These are phyloP conservation scores for Branchinecta lindahli DNA, from an alignment of 1,140 invertebrate genomes.

Conservation along the genomic window DNA sequence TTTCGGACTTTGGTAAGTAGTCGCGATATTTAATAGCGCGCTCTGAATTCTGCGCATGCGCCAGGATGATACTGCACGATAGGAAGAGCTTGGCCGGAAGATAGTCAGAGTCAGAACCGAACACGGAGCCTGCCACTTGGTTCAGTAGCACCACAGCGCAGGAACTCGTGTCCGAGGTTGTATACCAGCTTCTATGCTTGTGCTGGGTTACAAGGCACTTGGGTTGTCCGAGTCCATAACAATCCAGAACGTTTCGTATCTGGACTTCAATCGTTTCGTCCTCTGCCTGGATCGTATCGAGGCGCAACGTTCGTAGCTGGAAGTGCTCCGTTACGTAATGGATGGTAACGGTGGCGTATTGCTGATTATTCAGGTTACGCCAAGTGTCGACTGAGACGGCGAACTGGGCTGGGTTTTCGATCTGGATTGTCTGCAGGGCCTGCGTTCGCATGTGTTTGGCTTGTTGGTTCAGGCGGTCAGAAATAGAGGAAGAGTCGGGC, in stretches of 20 bases:
- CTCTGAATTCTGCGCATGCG: neutral
- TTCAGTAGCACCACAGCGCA: neutral
- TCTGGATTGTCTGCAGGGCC: neutral
- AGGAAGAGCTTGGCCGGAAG: neutral
- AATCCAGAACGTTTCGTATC: neutral
- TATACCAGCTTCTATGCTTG: neutral
- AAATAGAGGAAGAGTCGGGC: neutral
- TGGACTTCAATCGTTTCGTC: constrained; percentile 1
- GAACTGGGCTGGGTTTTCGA: neutral
- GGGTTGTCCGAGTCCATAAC: neutral
- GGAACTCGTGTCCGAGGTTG: neutral
- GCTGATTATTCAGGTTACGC: neutral
- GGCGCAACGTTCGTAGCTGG: neutral
- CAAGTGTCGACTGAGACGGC: constrained; percentile 7
- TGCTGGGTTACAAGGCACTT: neutral
- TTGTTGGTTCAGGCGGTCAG: neutral
- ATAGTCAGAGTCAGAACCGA: neutral
- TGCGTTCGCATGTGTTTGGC: neutral
- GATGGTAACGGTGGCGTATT: neutral
- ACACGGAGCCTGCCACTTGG: neutral
- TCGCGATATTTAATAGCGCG: neutral
- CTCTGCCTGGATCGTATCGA: neutral
- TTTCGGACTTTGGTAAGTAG: neutral
- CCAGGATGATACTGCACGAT: neutral
- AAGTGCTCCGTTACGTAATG: neutral